Conservation (phyloP, 2,888 invertebrate species). For the Ophonus ardosiacus region DNA sequence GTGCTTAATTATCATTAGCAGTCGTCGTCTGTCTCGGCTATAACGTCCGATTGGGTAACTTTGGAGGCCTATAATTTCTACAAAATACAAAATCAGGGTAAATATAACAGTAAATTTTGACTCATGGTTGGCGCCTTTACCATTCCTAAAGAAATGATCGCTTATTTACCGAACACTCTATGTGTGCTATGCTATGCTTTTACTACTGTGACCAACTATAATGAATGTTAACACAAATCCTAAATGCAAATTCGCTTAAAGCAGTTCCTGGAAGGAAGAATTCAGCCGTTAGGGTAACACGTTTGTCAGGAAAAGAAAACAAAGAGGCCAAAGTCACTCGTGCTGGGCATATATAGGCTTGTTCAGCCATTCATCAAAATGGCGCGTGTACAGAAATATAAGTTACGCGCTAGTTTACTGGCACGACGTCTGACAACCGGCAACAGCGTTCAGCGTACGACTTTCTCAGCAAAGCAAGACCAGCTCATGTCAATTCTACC, state of each 20-base stretch:
- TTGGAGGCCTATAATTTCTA: too few species aligned
- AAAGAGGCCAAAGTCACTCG: conserved; percentile 61
- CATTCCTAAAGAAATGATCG: too few species aligned
- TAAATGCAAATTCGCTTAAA: conserved; percentile 55
- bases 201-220: conserved; percentile 8
- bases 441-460: conserved; percentile 33
- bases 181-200: conserved; percentile 6
- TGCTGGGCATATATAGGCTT: conserved; percentile 63
- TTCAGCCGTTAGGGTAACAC: conserved; percentile 52
- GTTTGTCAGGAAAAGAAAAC: conserved; percentile 58
- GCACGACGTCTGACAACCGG: conserved; percentile 12
- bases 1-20: too few species aligned
- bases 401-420: conserved; percentile 52
- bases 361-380: conserved; percentile 63
- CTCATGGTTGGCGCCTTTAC: too few species aligned
- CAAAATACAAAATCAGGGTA: too few species aligned
- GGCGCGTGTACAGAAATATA: conserved; percentile 62
- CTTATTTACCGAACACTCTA: too few species aligned
- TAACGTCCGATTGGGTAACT: too few species aligned
- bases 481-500: background rate
- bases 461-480: conserved; percentile 1
- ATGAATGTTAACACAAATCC: conserved; percentile 43
- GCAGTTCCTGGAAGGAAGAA: conserved; percentile 35
- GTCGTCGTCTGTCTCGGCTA: too few species aligned
- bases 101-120: too few species aligned